phyloP scores from a whole-genome alignment of 1,140 invertebrate genomes.

The Pseudoatta argentina region DNA sequence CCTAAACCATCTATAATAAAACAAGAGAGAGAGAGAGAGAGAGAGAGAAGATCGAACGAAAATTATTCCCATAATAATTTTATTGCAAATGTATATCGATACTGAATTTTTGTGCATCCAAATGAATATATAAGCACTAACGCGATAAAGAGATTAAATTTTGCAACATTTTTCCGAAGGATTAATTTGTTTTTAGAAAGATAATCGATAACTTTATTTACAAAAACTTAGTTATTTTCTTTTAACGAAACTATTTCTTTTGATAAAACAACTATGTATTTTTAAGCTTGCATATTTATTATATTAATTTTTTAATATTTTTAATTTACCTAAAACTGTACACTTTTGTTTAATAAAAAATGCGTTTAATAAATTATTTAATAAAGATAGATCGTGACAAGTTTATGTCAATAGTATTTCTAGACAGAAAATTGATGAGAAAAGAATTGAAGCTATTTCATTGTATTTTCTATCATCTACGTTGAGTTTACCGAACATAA shows the following conservation, averaged over 20 bases:
- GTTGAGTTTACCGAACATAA: neutral
- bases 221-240: neutral
- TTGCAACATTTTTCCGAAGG: neutral
- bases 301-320: neutral
- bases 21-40: neutral
- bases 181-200: neutral
- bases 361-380: neutral
- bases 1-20: constrained; percentile 37
- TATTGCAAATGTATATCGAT: constrained; percentile 13
- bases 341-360: neutral
- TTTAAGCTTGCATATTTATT: neutral
- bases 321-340: neutral
- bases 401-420: neutral
- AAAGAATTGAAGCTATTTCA: constrained; percentile 9
- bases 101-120: neutral
- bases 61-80: constrained; percentile 62
- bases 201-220: neutral
- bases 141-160: neutral
- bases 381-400: neutral
- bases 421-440: neutral
- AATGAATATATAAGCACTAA: neutral
- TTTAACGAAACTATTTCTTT: neutral
- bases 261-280: neutral
- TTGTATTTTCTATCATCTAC: neutral
- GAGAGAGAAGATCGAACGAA: constrained; percentile 5